Evolutionary conservation across 2,113 vertebrate genomes (phyloP), one percentile per base, ranked within the genome.

Genomic region (Semnornis frantzii): DNA sequence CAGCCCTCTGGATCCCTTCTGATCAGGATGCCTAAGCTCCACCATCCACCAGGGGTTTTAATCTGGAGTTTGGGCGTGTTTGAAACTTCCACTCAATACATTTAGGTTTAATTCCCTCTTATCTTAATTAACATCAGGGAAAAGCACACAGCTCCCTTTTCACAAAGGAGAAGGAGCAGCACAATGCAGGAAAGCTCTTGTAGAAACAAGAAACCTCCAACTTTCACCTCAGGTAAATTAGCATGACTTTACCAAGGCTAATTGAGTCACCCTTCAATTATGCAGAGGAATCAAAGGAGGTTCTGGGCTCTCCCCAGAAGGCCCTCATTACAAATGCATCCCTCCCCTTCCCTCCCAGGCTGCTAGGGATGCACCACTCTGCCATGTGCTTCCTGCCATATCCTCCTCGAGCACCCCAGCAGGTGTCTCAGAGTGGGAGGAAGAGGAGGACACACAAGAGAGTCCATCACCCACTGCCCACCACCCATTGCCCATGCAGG

Each of bases 71-170:
- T 0, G 0, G 64, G 31, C 46, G 28, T 42, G 27, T 39, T 82
- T 73, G n/a, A 62, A 63, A 78, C 28, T 50, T 69, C 60, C 37
- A 30, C 5, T 59, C 20, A 83, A 80, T 39, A 44, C 15, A 27
- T 68, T 80, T 60, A 64, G 42, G 28, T 71, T 59, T 68, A 55
- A 95, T 95, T 80, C 58, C 60, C 52, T 71, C 76, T 87, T 85
- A 89, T 92, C 85, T 87, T 87, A 95, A 94, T 92, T 91, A 89
- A 11, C 27, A 95, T 81, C 82, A 71, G 30, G 42, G 16, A 66
- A 91, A 85, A 87, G 46, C 15, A 73, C 1, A 2, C 66, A 24
- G 15, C 39, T 72, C 42, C 33, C 65, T 75, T 68, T 86, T 78
- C 64, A 93, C 69, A 60, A 74, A 88, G 80, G 37, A 79, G 59